phyloP scores from a whole-genome alignment of 2,797 vertebrate species.

The Rhincodon typus region DNA sequence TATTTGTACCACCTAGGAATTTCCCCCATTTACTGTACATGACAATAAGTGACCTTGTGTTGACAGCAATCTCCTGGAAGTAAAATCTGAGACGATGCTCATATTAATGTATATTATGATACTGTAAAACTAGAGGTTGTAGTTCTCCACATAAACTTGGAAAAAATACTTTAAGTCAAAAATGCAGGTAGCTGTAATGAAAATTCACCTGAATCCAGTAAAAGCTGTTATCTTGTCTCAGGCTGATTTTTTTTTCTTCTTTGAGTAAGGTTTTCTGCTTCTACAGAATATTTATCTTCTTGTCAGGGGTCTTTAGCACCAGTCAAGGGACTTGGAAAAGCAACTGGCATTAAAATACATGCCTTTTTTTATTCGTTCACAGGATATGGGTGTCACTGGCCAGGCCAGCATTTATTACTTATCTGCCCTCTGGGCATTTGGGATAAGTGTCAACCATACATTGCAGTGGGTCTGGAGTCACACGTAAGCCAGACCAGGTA shows the following conservation, averaged over 20 bases:
- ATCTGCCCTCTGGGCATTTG: too few relatives aligned
- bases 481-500: too few relatives aligned
- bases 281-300: not conserved
- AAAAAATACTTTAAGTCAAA: not conserved
- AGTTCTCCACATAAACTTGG: not conserved
- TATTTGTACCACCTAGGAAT: not conserved
- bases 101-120: not conserved
- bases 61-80: too few relatives aligned
- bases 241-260: not conserved
- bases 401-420: too few relatives aligned
- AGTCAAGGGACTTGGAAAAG: not conserved
- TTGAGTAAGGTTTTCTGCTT: not conserved
- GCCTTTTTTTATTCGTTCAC: too few relatives aligned
- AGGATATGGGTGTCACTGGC: too few relatives aligned
- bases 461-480: too few relatives aligned
- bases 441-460: too few relatives aligned
- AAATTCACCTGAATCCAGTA: not conserved
- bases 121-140: not conserved
- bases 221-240: not conserved
- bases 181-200: too few relatives aligned
- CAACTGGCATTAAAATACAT: not conserved
- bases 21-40: too few relatives aligned
- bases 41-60: too few relatives aligned
- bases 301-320: not conserved
- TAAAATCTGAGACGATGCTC: not conserved